These are phyloP conservation scores for Stegostoma tigrinum DNA, from an alignment of 2,113 vertebrate genomes.

Conservation along the genomic window DNA sequence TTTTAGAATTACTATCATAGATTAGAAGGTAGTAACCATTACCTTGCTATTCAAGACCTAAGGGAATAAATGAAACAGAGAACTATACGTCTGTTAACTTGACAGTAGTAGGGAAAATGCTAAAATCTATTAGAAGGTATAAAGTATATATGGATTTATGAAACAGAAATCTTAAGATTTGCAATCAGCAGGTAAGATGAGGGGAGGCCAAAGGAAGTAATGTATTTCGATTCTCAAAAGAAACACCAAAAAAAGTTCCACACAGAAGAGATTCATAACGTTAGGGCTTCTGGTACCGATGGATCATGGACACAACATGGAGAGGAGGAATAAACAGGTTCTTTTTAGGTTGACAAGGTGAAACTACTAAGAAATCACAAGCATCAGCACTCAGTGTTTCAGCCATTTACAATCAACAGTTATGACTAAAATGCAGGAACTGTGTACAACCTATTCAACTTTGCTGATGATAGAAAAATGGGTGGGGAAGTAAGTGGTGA, in stretches of 20 bases:
- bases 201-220: background rate
- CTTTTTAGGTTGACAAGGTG: background rate
- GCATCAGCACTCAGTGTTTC: background rate
- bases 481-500: background rate
- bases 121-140: background rate
- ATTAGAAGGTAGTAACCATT: background rate
- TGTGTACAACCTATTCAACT: background rate
- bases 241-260: background rate
- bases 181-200: background rate
- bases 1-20: background rate
- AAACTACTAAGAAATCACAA: background rate
- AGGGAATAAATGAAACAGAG: background rate
- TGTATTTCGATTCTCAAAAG: background rate
- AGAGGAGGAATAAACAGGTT: background rate
- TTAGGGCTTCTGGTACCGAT: background rate
- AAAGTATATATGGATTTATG: background rate
- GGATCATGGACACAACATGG: background rate
- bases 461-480: background rate
- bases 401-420: background rate
- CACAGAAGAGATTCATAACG: background rate
- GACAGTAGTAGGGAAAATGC: background rate
- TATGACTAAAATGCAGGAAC: background rate
- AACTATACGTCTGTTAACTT: background rate
- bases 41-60: background rate
- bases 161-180: background rate